phyloP scores from a whole-genome alignment of 2,113 vertebrate species.

The Myiopsitta monachus region DNA sequence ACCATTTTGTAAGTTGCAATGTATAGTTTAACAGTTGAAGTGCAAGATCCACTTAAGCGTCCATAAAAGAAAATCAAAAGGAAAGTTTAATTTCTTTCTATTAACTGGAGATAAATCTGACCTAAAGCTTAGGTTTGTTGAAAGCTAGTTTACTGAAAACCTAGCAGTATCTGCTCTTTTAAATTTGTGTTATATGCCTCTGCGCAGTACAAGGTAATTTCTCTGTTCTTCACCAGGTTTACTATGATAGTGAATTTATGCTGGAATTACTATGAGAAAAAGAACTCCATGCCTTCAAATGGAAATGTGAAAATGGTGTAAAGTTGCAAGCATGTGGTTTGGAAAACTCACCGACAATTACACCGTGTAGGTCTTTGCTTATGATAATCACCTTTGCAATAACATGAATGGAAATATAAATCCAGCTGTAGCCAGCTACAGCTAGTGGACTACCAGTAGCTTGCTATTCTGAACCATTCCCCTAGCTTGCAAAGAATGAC shows the following conservation, averaged over 20 bases:
- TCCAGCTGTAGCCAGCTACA: neutral
- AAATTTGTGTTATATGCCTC: neutral
- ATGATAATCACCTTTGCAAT: neutral
- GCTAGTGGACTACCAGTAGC: neutral
- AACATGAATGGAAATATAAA: neutral
- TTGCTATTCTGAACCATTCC: neutral
- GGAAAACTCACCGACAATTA: neutral
- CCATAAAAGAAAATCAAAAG: neutral
- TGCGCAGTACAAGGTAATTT: neutral
- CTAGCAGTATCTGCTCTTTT: neutral
- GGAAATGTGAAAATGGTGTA: neutral
- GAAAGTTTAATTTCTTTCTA: neutral
- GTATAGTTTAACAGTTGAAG: neutral
- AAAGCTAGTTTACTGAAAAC: conserved; percentile 1
- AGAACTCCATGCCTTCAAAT: neutral
- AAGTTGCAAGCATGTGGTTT: neutral
- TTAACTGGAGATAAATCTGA: neutral
- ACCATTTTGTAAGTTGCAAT: neutral
- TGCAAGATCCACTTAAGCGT: neutral
- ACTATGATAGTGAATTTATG: neutral
- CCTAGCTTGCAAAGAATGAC: neutral
- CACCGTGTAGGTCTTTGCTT: neutral
- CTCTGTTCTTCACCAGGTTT: neutral
- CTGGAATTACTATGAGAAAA: neutral
- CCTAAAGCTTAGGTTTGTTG: neutral